Evolutionary conservation across 2,888 invertebrate genomes (phyloP).

Genomic region (Lepidocyrtinus sp.): DNA sequence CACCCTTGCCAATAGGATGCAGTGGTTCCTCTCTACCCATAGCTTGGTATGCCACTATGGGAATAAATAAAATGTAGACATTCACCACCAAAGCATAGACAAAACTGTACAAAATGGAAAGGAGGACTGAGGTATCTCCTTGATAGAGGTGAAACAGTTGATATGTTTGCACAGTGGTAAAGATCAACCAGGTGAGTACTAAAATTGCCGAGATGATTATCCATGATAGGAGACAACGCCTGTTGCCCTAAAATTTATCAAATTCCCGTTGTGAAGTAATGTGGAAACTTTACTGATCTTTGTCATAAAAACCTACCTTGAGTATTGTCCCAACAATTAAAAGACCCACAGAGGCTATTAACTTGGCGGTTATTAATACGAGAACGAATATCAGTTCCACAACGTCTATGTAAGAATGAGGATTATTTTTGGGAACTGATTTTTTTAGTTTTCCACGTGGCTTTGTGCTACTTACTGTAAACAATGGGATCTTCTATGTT

Average conservation of each 20-base stretch:
- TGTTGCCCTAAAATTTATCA: constrained; percentile 27
- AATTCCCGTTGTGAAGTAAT: neutral
- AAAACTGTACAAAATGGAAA: constrained; percentile 24
- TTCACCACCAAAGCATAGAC: constrained; percentile 12
- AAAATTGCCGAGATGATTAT: constrained; percentile 9
- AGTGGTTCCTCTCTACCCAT: constrained; percentile 30
- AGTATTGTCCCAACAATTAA: constrained; percentile 40
- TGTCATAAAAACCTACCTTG: constrained; percentile 1
- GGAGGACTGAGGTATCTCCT: too few relatives aligned
- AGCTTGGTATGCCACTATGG: constrained; percentile 19
- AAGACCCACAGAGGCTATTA: constrained; percentile 14
- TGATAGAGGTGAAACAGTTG: too few relatives aligned
- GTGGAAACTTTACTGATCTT: neutral
- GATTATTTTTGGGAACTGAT: too few relatives aligned
- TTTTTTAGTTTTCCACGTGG: too few relatives aligned
- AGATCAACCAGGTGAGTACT: too few relatives aligned
- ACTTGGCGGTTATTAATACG: neutral
- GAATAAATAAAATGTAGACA: constrained; percentile 26
- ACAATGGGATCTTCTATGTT: too few relatives aligned
- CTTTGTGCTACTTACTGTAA: too few relatives aligned
- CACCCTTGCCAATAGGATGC: constrained; percentile 37
- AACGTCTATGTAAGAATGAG: too few relatives aligned
- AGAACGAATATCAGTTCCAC: too few relatives aligned
- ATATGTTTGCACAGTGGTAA: neutral
- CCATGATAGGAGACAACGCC: constrained; percentile 29